Conservation (phyloP, 1,140 invertebrate genomes). For the Drosophila prosaltans region DNA sequence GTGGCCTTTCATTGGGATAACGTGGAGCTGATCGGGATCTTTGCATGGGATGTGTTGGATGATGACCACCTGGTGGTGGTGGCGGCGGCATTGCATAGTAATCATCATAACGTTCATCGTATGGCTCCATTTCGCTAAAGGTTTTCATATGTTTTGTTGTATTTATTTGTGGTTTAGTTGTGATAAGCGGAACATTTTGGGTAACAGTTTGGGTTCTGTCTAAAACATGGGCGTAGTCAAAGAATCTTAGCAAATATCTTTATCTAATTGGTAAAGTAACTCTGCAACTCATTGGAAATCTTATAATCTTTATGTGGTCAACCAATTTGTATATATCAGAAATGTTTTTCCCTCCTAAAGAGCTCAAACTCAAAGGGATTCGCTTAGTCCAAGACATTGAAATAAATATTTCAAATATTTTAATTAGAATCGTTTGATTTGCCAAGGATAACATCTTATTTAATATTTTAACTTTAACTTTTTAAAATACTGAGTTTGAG, state of each 20-base stretch:
- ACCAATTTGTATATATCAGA: too few relatives aligned
- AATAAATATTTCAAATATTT: too few relatives aligned
- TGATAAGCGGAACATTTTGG: constrained; percentile 44
- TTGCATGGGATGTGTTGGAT: constrained; percentile 56
- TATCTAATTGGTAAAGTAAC: too few relatives aligned
- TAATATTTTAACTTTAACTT: too few relatives aligned
- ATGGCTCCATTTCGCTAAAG: constrained; percentile 83
- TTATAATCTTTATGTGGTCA: background rate
- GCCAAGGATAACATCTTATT: too few relatives aligned
- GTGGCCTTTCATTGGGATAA: constrained; percentile 70
- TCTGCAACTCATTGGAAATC: background rate
- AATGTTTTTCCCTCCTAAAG: too few relatives aligned
- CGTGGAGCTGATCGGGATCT: constrained; percentile 69
- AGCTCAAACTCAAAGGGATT: too few relatives aligned
- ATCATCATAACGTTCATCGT: constrained; percentile 72
- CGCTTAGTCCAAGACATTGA: too few relatives aligned
- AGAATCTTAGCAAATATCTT: too few relatives aligned
- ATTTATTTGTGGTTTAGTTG: constrained; percentile 4
- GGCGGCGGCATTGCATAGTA: constrained; percentile 69
- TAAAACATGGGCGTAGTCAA: background rate
- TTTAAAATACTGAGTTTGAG: too few relatives aligned
- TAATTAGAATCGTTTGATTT: too few relatives aligned
- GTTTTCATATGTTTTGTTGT: constrained; percentile 44
- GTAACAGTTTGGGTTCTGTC: too few relatives aligned
- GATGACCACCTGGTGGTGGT: constrained; percentile 27